These are phyloP conservation scores for Phyto melanocephala DNA, from an alignment of 2,888 invertebrate genomes.

Conservation along the genomic window DNA sequence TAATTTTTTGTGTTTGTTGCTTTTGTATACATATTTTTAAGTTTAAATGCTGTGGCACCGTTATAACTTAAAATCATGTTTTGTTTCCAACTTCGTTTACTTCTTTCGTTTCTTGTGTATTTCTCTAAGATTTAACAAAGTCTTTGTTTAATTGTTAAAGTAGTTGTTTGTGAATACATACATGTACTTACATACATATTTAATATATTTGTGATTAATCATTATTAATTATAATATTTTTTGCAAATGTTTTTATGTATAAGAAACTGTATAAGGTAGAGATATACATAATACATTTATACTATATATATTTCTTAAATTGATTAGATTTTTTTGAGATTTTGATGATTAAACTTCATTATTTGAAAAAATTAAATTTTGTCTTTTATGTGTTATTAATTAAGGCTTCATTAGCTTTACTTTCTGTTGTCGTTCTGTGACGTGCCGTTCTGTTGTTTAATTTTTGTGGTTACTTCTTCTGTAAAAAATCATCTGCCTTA, in stretches of 20 bases:
- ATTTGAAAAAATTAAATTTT: not conserved
- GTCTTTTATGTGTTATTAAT: not conserved
- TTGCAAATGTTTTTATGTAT: not conserved
- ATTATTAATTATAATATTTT: slow-evolving; percentile 53
- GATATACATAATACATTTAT: too few species aligned
- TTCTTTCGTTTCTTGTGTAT: slow-evolving; percentile 31
- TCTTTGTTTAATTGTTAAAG: slow-evolving; percentile 14
- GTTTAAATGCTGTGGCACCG: not conserved
- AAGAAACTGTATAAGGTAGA: too few species aligned
- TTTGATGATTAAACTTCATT: slow-evolving; percentile 25
- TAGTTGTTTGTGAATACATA: not conserved
- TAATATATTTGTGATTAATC: slow-evolving; percentile 54
- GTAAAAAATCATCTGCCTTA: too few species aligned
- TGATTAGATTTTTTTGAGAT: slow-evolving; percentile 28
- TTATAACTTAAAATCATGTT: slow-evolving; percentile 15
- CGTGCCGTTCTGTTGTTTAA: too few species aligned
- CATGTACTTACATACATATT: slow-evolving; percentile 15
- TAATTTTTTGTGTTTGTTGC: not conserved
- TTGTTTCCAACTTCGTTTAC: slow-evolving; percentile 11
- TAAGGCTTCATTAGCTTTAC: too few species aligned
- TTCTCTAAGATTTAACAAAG: not conserved
- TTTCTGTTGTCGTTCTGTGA: too few species aligned
- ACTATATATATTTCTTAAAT: slow-evolving; percentile 47
- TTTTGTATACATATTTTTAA: not conserved
- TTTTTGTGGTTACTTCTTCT: too few species aligned